A percentile compares a stretch with the other conserved stretches of the same genome.
Conservation (phyloP, 2,113 vertebrate genomes). For the Myanophis thanlyinensis region DNA sequence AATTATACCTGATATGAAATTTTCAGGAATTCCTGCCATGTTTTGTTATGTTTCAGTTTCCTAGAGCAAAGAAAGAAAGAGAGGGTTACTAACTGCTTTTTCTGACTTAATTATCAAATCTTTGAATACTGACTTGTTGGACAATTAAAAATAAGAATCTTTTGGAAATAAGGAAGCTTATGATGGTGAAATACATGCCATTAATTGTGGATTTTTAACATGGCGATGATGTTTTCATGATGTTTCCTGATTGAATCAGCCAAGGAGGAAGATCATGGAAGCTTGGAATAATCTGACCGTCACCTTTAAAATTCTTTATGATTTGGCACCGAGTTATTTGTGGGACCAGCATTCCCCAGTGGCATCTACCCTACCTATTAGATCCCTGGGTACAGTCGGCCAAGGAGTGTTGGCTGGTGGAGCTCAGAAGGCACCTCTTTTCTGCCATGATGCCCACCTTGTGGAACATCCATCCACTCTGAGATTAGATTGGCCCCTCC, state of each 20-base stretch:
- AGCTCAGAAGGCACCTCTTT: neutral
- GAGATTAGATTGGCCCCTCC: neutral
- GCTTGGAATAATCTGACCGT: neutral
- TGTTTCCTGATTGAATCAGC: neutral
- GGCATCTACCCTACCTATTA: neutral
- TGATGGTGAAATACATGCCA: neutral
- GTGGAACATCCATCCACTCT: neutral
- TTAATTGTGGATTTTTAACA: neutral
- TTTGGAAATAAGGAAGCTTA: neutral
- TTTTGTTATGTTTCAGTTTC: conserved; percentile 1
- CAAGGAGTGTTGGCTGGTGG: neutral
- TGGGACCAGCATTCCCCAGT: neutral
- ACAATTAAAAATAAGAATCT: neutral
- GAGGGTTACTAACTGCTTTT: neutral
- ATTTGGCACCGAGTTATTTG: neutral
- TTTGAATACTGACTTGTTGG: neutral
- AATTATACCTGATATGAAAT: neutral
- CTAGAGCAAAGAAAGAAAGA: neutral
- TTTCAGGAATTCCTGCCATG: neutral
- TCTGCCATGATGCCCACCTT: neutral
- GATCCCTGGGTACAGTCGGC: neutral
- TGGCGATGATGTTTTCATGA: neutral
- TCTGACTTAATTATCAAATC: neutral
- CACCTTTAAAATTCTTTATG: neutral
- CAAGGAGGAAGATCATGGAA: neutral